A percentile compares a stretch with the other conserved stretches of the same genome.
Evolutionary conservation across 2,113 vertebrate species (phyloP).

Genomic region (Charina bottae): DNA sequence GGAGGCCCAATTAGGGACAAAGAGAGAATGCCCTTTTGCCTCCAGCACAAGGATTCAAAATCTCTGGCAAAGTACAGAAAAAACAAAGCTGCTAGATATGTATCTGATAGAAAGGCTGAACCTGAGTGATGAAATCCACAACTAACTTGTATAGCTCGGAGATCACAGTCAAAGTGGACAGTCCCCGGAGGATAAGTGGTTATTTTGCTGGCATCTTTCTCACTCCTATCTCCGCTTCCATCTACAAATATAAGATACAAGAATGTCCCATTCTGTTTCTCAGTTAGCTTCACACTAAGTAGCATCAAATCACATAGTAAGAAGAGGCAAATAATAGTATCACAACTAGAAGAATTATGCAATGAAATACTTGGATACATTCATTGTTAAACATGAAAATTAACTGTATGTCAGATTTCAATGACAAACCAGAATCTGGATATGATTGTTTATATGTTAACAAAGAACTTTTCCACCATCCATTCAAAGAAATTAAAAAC

Average conservation of each 20-base stretch:
- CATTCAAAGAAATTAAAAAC: neutral
- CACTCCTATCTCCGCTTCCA: slow-evolving; percentile 93
- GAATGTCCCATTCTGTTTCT: slow-evolving; percentile 48
- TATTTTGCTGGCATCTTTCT: slow-evolving; percentile 98
- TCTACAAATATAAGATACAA: slow-evolving; percentile 78
- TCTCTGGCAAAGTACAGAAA: neutral
- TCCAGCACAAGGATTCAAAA: neutral
- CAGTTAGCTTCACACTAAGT: slow-evolving; percentile 47
- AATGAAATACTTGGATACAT: neutral
- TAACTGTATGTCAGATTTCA: neutral
- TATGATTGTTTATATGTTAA: neutral
- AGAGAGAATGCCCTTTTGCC: too few species aligned
- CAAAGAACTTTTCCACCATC: neutral
- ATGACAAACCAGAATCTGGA: neutral
- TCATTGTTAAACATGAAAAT: neutral
- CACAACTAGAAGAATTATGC: neutral
- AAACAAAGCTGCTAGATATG: neutral
- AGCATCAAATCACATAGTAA: slow-evolving; percentile 43
- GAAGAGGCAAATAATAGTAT: slow-evolving; percentile 29
- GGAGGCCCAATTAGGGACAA: too few species aligned
- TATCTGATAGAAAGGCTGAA: slow-evolving; percentile 57
- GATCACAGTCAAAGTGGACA: slow-evolving; percentile 92
- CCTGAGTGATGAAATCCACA: slow-evolving; percentile 99
- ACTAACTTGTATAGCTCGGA: slow-evolving; percentile 94
- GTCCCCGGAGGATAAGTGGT: slow-evolving; percentile 95